phyloP scores from a whole-genome alignment of 1,140 invertebrate genomes.

The Pseudachorutes palmiensis region DNA sequence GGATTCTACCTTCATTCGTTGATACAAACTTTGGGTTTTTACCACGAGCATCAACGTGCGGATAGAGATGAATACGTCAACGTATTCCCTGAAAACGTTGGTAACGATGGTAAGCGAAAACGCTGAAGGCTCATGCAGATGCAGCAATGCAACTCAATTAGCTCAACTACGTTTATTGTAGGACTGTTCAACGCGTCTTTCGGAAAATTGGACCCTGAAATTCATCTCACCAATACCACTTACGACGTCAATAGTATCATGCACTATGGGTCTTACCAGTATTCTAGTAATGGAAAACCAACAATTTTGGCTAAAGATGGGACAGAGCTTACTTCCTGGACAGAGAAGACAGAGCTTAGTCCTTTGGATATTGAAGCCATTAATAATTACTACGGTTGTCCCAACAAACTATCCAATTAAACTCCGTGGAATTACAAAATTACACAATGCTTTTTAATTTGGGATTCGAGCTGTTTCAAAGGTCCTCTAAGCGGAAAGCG shows the following conservation, averaged over 20 bases:
- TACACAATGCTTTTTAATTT: no score
- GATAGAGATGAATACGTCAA: constrained; percentile 11
- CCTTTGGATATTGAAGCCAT: not conserved
- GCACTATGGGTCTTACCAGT: constrained; percentile 15
- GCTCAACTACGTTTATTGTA: not conserved
- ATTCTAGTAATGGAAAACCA: constrained; percentile 9
- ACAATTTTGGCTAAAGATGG: constrained; percentile 6
- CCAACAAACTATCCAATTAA: no score
- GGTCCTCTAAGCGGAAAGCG: no score
- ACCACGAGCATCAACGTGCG: constrained; percentile 12
- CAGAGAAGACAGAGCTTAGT: not conserved
- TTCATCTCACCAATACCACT: not conserved
- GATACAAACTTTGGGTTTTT: constrained; percentile 8
- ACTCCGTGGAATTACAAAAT: no score
- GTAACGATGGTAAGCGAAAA: not conserved
- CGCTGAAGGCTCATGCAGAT: no score
- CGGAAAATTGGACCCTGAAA: not conserved
- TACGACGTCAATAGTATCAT: constrained; percentile 17
- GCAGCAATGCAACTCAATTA: not conserved
- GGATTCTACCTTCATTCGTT: constrained; percentile 4
- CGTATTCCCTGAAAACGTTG: not conserved
- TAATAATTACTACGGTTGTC: constrained; percentile 6
- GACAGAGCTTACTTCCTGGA: not conserved
- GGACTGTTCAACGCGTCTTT: not conserved
- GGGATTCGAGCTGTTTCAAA: no score